Conservation (phyloP, 2,113 vertebrate species). For the Pseudorectes ferrugineus region DNA sequence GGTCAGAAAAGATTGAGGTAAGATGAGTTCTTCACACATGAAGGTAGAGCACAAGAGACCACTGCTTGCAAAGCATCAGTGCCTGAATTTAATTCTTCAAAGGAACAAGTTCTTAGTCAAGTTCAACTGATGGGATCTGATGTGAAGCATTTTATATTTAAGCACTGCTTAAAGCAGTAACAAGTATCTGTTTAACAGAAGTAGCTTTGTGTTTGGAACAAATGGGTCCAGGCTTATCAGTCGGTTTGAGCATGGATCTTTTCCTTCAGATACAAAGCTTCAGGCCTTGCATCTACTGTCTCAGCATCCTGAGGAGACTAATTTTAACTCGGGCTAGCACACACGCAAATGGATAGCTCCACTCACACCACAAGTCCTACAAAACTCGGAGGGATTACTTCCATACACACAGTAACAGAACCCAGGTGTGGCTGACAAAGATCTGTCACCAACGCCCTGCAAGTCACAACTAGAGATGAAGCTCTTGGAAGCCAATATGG, state of each 20-base stretch:
- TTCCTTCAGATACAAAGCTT: not conserved
- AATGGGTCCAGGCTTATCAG: not conserved
- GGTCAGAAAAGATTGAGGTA: slow-evolving; percentile 13
- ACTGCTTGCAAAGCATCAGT: not conserved
- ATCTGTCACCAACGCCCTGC: not conserved
- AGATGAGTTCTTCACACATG: not conserved
- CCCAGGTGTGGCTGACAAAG: not conserved
- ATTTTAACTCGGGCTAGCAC: not conserved
- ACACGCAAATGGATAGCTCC: not conserved
- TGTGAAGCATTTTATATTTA: not conserved
- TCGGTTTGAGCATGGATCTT: not conserved
- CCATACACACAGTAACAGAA: not conserved
- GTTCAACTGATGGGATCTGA: not conserved
- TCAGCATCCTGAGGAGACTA: not conserved
- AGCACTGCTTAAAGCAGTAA: not conserved
- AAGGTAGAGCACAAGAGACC: not conserved
- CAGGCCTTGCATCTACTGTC: not conserved
- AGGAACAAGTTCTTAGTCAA: not conserved
- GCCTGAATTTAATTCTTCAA: not conserved
- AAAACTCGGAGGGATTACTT: not conserved
- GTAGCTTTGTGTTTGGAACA: not conserved
- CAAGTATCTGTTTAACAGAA: not conserved
- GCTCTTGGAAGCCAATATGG: not conserved
- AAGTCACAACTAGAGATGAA: not conserved
- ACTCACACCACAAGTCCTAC: not conserved